These are phyloP conservation scores for Embidobia sp. DNA, from an alignment of 2,888 invertebrate species.

Conservation along the genomic window DNA sequence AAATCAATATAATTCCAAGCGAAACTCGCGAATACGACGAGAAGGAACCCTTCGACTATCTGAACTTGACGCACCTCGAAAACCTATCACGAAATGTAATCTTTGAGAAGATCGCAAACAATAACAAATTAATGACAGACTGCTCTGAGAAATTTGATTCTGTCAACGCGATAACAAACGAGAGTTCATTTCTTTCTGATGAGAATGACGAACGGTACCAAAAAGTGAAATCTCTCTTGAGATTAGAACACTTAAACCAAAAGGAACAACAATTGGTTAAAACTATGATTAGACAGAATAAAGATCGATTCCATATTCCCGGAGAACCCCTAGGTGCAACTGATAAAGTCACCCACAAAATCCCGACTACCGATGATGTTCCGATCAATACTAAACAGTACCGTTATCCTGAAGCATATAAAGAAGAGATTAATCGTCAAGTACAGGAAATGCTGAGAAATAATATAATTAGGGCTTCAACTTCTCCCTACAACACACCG, in stretches of 20 bases:
- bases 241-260: constrained; percentile 4
- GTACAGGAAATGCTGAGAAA: constrained; percentile 34
- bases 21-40: neutral
- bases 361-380: constrained; percentile 10
- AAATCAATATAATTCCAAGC: neutral
- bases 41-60: neutral
- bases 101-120: neutral
- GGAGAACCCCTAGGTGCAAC: constrained; percentile 24
- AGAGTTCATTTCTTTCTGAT: no score
- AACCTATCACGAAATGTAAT: no score
- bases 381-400: constrained; percentile 29
- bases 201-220: neutral
- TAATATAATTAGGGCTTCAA: constrained; percentile 35
- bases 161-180: no score
- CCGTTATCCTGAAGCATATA: constrained; percentile 32
- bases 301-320: constrained; percentile 3
- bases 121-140: neutral
- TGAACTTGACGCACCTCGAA: neutral
- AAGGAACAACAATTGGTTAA: neutral
- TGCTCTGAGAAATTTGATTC: neutral
- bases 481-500: constrained; percentile 49
- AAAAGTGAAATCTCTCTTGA: constrained; percentile 4
- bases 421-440: constrained; percentile 54
- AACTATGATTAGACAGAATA: neutral
- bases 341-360: neutral